Evolutionary conservation across 2,888 invertebrate species (phyloP), one percentile per base, ranked within the genome.

Genomic region (Stratiomys singularior): DNA sequence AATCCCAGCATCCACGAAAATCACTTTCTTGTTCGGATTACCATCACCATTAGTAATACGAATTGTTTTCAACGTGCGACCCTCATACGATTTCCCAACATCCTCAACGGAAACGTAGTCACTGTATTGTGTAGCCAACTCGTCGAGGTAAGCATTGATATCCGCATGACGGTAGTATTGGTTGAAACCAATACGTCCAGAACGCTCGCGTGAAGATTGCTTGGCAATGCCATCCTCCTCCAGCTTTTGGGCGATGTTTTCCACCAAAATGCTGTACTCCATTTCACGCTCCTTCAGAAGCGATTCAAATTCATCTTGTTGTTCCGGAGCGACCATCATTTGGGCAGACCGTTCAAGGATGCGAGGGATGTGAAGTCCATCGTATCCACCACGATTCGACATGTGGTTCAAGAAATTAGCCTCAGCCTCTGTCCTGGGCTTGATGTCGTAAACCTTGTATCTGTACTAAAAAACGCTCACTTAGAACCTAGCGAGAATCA

Each of bases 1-100:
- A 72, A 91, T 77, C 4, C 77, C 79, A 27, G 77, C 79, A 66
- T 79, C 77, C 21, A 77, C 71, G 30, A 76, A 79, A 64, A 79
- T 72, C 28, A 77, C 69, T 23, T 77, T 77, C 30, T 79, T 79
- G 56, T 76, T 66, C 5, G 66, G 27, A 28, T 30, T 66, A 23
- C 56, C 56, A 84, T 87, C 87, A 76, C 87, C 86, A 11, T 87
- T 88, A 0, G 91, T 91, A 77, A 92, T 88, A 85, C 89, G 91
- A 15, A 91, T 83, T 69, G 89, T 88, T 66, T 88, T 88, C 72
- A 92, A 85, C 7, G 76, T 47, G 13, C 79, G 79, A 56, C 76
- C 72, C 44, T 79, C 79, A 60, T 46, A 76, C 21, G 76, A 46
- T 66, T 66, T 76, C 46, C 79, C 79, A 56, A 79, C 63, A 58